Evolutionary conservation across 2,113 vertebrate genomes (phyloP), one percentile per base, ranked within the genome.

Genomic region (Chauna torquata): DNA sequence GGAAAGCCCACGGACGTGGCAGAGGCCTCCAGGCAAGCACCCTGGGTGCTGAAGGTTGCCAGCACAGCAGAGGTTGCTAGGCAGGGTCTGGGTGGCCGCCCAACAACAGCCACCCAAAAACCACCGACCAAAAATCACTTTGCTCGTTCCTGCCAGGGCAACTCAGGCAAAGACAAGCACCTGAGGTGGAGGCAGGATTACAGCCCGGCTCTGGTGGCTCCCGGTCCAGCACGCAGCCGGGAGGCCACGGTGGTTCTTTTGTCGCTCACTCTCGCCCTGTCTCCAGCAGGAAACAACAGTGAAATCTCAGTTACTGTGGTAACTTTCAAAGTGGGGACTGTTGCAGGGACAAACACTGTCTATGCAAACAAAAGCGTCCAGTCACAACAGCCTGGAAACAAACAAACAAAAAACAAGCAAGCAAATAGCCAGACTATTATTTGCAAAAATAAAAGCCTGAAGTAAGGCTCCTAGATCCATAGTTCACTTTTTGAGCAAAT

Each of bases 341-440:
- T 9, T 77, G 71, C 36, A 77, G 82, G 78, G 88, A 66, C 70
- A 82, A 75, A 76, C 40, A 90, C 72, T 79, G 16, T 4, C 36
- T 12, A 36, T 69, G 62, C 62, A 91, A 88, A 87, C 82, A 76
- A 75, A 91, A 87, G 57, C 62, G 69, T 52, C n/a, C 58, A 76
- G 83, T 78, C 78, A 79, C n/a, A 86, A 59, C 28, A 82, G 89
- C 45, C 38, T 20, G 4, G 2, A 2, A 38, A 27, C 49, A 19
- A 30, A 36, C 12, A 1, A 1, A 10, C 42, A 52, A 27, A 55
- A 19, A 30, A 36, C 12, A 1, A 1, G 10, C 42, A 52, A 62
- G 25, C 9, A 86, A 79, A 47, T 10, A 57, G 27, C 8, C 42
- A 52, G 45, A 42, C 8, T 38, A 49, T 23, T 70, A 71, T 68